These are phyloP conservation scores for Mus spretus DNA, from an alignment of 2,797 vertebrate species.

Conservation along the genomic window DNA sequence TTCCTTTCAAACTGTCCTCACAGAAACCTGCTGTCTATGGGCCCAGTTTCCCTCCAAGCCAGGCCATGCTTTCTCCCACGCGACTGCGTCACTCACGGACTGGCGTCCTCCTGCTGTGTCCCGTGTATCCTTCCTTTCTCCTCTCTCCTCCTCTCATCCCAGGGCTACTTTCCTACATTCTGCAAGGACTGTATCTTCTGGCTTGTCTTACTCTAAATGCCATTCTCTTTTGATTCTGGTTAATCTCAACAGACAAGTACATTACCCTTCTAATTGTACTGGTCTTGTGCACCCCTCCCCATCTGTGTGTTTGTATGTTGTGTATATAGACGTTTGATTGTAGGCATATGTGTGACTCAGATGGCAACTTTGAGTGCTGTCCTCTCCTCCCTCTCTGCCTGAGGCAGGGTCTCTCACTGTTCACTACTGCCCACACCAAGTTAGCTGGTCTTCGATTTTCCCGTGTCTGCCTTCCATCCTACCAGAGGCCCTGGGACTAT, in stretches of 20 bases:
- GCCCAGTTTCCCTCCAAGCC: not conserved
- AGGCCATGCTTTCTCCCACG: not conserved
- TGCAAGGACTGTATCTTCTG: not conserved
- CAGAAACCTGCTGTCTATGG: not conserved
- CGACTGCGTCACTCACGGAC: not conserved
- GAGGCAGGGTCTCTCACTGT: not conserved
- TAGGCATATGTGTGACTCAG: not conserved
- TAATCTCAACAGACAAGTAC: not conserved
- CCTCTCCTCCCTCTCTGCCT: not conserved
- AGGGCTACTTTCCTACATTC: not conserved
- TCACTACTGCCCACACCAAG: not conserved
- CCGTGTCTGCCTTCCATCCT: not conserved
- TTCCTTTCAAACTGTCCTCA: not conserved
- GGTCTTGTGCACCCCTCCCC: not conserved
- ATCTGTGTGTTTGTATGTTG: no score
- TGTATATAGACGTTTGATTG: not conserved
- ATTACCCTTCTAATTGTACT: not conserved
- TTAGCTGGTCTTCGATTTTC: not conserved
- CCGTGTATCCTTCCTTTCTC: not conserved
- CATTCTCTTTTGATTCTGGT: not conserved
- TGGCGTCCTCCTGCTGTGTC: not conserved
- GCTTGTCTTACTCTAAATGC: not conserved
- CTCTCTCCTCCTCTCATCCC: not conserved
- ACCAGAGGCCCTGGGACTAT: not conserved
- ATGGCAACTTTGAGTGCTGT: not conserved